These are phyloP conservation scores for Dromius quadrimaculatus DNA, from an alignment of 2,888 invertebrate genomes.

Conservation along the genomic window DNA sequence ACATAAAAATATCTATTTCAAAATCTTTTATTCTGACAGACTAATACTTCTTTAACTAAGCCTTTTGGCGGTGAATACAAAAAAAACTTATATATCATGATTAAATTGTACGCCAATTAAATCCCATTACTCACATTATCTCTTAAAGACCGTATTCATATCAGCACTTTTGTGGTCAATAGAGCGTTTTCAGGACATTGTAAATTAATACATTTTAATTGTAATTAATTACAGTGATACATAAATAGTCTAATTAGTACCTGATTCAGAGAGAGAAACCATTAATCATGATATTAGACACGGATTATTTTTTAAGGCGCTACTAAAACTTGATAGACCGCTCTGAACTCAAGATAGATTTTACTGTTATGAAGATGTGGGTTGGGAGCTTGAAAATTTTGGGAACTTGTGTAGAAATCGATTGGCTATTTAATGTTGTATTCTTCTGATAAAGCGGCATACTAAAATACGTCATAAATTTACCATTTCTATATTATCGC, in stretches of 20 bases:
- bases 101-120: slow-evolving; percentile 10
- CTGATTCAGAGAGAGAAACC: slow-evolving; percentile 13
- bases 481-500: too few relatives aligned
- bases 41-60: too few relatives aligned
- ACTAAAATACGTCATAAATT: too few relatives aligned
- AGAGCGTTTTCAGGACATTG: slow-evolving; percentile 22
- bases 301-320: slow-evolving; percentile 18
- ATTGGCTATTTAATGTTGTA: too few relatives aligned
- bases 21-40: too few relatives aligned
- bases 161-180: slow-evolving; percentile 17
- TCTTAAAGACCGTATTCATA: slow-evolving; percentile 8
- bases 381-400: neutral
- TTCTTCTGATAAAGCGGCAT: too few relatives aligned
- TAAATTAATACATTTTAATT: slow-evolving; percentile 39
- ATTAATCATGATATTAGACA: slow-evolving; percentile 29
- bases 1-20: too few relatives aligned
- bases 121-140: slow-evolving; percentile 11
- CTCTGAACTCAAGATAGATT: neutral
- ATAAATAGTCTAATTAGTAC: slow-evolving; percentile 40
- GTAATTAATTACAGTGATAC: slow-evolving; percentile 29
- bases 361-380: neutral
- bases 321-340: slow-evolving; percentile 11
- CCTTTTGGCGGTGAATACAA: too few relatives aligned
- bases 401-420: neutral
- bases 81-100: slow-evolving; percentile 3